Evolutionary conservation across 2,797 vertebrate species (phyloP).

Genomic region (Petrocephalus schoutedeni): DNA sequence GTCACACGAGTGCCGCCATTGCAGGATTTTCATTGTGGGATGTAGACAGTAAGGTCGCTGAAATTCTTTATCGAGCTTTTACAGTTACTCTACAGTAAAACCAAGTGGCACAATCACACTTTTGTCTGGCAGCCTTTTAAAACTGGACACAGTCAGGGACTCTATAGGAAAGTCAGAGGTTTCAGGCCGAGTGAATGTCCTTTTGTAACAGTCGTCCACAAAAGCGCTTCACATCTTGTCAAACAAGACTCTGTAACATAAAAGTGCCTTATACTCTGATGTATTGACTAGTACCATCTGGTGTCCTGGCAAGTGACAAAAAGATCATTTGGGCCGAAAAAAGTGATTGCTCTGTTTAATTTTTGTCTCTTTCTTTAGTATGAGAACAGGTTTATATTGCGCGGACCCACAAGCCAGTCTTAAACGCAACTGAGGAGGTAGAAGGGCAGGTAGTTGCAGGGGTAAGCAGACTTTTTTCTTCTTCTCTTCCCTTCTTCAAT

Average conservation of each 20-base stretch:
- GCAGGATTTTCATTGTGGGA: conserved; percentile 47
- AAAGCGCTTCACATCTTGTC: conserved; percentile 56
- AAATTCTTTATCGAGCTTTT: conserved; percentile 46
- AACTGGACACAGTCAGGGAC: conserved; percentile 46
- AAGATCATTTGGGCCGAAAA: conserved; percentile 41
- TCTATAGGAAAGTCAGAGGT: conserved; percentile 38
- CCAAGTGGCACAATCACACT: conserved; percentile 45
- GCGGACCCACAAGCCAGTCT: conserved; percentile 27
- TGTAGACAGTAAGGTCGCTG: conserved; percentile 46
- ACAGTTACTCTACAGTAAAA: conserved; percentile 32
- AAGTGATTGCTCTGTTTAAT: conserved; percentile 43
- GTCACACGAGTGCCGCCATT: conserved; percentile 36
- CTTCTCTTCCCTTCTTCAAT: conserved; percentile 36
- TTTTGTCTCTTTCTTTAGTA: conserved; percentile 39
- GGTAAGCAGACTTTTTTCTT: conserved; percentile 32
- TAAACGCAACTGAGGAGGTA: conserved; percentile 32
- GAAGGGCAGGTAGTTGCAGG: conserved; percentile 31
- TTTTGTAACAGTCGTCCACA: conserved; percentile 54
- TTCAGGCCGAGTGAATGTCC: conserved; percentile 53
- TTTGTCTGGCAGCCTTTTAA: conserved; percentile 46
- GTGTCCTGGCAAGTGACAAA: conserved; percentile 49
- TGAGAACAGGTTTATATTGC: conserved; percentile 42
- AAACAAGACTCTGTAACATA: conserved; percentile 50
- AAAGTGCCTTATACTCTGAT: conserved; percentile 52
- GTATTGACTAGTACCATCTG: conserved; percentile 56